These are phyloP conservation scores for Arvicanthis niloticus DNA, from an alignment of 2,113 vertebrate genomes.

Conservation along the genomic window DNA sequence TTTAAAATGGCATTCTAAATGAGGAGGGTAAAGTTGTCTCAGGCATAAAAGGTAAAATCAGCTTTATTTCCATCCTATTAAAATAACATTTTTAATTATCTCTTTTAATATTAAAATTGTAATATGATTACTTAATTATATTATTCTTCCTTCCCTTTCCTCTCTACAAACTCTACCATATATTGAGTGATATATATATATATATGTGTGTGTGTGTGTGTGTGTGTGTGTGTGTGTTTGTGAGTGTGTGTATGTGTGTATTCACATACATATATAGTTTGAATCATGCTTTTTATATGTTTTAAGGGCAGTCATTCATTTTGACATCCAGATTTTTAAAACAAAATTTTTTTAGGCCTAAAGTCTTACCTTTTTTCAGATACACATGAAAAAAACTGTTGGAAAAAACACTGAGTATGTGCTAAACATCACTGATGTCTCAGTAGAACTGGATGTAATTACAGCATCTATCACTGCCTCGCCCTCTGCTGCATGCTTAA, in stretches of 20 bases:
- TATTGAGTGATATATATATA: neutral
- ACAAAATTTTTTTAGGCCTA: neutral
- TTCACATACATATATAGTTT: neutral
- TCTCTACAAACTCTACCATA: neutral
- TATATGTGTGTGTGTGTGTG: neutral
- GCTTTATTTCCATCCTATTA: neutral
- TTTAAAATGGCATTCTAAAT: neutral
- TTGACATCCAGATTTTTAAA: constrained; percentile 37
- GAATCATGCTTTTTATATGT: too few relatives aligned
- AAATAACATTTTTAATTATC: constrained; percentile 32
- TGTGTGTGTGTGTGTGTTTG: too few relatives aligned
- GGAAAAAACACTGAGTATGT: neutral
- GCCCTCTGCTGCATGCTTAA: neutral
- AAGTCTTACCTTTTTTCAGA: neutral
- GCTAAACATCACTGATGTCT: neutral
- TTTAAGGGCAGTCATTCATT: neutral
- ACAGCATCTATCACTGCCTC: neutral
- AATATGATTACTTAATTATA: neutral
- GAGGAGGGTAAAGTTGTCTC: neutral
- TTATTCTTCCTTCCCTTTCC: neutral
- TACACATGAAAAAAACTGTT: neutral
- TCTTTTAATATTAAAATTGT: neutral
- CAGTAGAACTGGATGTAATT: neutral
- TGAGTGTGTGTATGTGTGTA: neutral
- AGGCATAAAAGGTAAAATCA: neutral